Evolutionary conservation across 2,797 vertebrate genomes (phyloP).

Genomic region (Vultur gryphus): DNA sequence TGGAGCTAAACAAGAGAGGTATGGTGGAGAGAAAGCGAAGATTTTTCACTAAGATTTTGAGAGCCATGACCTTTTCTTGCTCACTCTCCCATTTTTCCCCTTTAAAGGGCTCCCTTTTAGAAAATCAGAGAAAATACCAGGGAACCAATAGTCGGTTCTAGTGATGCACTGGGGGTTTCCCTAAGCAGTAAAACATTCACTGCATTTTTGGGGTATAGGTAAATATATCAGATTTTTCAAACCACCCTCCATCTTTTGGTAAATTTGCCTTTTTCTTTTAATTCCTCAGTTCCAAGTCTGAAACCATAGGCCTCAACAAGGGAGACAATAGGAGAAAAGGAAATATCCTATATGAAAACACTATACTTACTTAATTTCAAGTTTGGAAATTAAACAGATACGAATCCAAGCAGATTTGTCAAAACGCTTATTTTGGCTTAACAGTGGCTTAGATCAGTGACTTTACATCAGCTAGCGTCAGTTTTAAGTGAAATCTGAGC

Average conservation of each 20-base stretch:
- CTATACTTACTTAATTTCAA: neutral
- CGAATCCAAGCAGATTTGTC: neutral
- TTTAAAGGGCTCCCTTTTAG: neutral
- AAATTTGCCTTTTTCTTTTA: neutral
- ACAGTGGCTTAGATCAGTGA: neutral
- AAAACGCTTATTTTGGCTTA: neutral
- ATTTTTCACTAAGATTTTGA: neutral
- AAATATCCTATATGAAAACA: neutral
- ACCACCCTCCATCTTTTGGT: neutral
- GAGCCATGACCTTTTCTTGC: fast-evolving
- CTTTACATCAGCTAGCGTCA: neutral
- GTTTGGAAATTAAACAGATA: neutral
- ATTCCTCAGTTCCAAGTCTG: neutral
- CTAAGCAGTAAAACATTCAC: neutral
- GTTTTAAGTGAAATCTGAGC: neutral
- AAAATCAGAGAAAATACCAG: neutral
- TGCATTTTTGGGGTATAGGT: neutral
- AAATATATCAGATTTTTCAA: neutral
- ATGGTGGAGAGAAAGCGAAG: neutral
- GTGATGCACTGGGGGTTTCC: neutral
- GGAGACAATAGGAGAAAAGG: neutral
- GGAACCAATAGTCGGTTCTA: neutral
- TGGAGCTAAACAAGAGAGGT: neutral
- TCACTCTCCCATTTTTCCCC: neutral
- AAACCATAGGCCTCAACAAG: neutral